Base-by-base conservation (phyloP, 2,113 vertebrate genomes). In the Dicaeum eximium region DNA sequence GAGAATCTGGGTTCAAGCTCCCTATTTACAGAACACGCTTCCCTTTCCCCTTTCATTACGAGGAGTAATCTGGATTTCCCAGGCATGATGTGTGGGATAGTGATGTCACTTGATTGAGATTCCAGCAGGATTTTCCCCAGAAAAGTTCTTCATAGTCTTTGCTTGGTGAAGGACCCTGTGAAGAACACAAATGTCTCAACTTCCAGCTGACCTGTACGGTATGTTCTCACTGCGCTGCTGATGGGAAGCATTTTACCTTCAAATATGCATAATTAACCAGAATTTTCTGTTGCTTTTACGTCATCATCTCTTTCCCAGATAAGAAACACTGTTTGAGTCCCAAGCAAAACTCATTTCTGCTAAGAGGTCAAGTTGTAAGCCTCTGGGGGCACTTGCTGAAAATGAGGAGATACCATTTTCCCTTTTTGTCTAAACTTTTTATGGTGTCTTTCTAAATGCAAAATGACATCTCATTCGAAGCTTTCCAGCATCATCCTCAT, bases 1-100 rank as follows among this genome's bases (percentile, higher is more conserved):
- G 97, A 86, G 95, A 97, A 95, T 91, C 81, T 89, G 97, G 98
- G 97, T 97, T 97, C 98, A 97, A 96, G 97, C 96, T 97, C 97
- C 98, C 96, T 97, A 97, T 98, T 98, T 98, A 94, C 96, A 95
- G 97, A 96, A 94, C 88, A 90, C 1, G 5, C 84, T 97, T 98
- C 94, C 97, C 80, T 91, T 97, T 98, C 95, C 96, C 97, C 97
- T 97, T 95, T 95, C 96, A 94, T 97, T 97, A 97, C 27, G 30
- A 93, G 42, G 91, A 95, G 77, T 69, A 80, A 93, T 89, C 64
- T 48, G 90, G 95, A 96, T 95, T 98, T 97, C 94, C 93, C 94
- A 93, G 88, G 88, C 96, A 64, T 15, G 47, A 53, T 67, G 11
- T 79, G 88, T 72, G 48, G 93, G 70, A 94, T 93, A 78, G 92